A percentile compares a stretch with the other conserved stretches of the same genome.
These are phyloP conservation scores for Zalophus californianus DNA, from an alignment of 2,797 vertebrate species.

Conservation along the genomic window DNA sequence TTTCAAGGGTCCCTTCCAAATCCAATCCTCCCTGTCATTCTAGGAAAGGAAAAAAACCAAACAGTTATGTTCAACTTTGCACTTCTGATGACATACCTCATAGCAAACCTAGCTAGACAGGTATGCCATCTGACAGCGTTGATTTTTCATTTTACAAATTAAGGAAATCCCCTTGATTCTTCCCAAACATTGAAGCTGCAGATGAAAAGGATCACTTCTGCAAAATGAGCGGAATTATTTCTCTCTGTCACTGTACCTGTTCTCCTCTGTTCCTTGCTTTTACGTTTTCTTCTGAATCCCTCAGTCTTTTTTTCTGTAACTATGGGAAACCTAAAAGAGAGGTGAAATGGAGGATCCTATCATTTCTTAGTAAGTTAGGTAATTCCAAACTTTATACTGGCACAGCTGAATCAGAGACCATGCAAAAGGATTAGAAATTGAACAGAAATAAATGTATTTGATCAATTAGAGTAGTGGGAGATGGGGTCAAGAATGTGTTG, in stretches of 20 bases:
- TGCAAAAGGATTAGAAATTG: neutral
- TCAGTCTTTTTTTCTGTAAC: neutral
- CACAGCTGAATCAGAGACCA: neutral
- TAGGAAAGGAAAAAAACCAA: neutral
- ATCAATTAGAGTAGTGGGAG: neutral
- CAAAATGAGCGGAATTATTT: neutral
- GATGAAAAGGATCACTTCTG: neutral
- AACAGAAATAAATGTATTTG: neutral
- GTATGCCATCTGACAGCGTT: neutral
- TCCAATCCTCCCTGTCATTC: neutral
- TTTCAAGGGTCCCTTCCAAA: neutral
- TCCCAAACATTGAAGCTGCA: neutral
- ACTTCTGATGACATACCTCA: neutral
- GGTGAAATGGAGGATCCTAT: neutral
- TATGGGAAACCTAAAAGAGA: neutral
- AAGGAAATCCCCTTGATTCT: neutral
- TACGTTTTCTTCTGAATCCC: neutral
- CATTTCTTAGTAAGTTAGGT: neutral
- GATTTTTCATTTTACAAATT: neutral
- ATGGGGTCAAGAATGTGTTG: neutral
- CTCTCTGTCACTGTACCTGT: neutral
- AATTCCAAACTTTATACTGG: neutral
- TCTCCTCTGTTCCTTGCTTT: neutral
- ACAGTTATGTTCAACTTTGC: neutral
- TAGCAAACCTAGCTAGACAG: neutral